Conservation (phyloP, 2,797 vertebrate genomes). For the Gambelia wislizenii region DNA sequence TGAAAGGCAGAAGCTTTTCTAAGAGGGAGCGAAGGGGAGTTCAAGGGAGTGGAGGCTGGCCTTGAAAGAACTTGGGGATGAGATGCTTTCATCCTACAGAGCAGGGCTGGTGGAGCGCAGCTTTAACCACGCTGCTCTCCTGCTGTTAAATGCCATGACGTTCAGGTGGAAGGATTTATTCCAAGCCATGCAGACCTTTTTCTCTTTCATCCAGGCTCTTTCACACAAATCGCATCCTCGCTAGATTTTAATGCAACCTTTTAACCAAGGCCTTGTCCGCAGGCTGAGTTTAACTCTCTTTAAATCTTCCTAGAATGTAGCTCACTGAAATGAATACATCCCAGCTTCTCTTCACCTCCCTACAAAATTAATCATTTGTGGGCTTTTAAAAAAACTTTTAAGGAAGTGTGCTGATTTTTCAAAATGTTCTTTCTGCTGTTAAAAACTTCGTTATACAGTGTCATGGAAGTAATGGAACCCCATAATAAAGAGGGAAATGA, state of each 20-base stretch:
- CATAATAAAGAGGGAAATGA: background rate
- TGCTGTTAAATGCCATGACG: rapidly evolving
- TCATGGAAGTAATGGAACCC: background rate
- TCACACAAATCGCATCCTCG: conserved; percentile 1
- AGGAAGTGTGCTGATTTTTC: background rate
- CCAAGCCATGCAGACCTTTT: conserved; percentile 15
- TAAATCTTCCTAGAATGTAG: background rate
- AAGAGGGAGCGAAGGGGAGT: conserved; percentile 11
- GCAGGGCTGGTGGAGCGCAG: background rate
- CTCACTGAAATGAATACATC: background rate
- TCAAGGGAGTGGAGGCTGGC: conserved; percentile 11
- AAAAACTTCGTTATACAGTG: background rate
- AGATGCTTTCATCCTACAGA: rapidly evolving
- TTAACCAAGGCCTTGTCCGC: conserved; percentile 4
- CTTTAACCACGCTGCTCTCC: background rate
- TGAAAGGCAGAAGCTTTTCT: background rate
- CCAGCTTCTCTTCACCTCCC: background rate
- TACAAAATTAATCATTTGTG: too few relatives aligned
- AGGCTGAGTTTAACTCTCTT: background rate
- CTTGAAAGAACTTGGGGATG: conserved; percentile 10
- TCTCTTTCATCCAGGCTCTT: conserved; percentile 2
- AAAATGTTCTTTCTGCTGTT: background rate
- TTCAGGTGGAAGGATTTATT: conserved; percentile 42
- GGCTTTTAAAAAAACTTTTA: background rate
- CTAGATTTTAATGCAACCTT: background rate